These are phyloP conservation scores for Zygogramma bicolorata DNA, from an alignment of 2,888 invertebrate species.

Conservation along the genomic window DNA sequence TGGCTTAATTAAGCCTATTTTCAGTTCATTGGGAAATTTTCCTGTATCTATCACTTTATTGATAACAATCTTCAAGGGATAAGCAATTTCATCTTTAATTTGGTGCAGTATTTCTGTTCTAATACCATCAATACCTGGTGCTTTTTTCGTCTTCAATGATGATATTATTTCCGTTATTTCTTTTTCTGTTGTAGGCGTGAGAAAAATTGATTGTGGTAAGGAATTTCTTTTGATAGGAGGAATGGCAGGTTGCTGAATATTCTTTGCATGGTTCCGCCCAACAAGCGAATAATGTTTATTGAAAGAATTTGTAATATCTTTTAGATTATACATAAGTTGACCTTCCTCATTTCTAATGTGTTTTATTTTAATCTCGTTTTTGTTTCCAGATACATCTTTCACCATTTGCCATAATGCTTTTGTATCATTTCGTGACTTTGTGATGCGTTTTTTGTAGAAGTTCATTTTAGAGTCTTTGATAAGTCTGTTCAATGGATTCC, in stretches of 20 bases:
- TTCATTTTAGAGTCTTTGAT: background rate
- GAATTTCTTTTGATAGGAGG: background rate
- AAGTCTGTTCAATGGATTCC: background rate
- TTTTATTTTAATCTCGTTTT: background rate
- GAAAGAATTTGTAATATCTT: too few species aligned
- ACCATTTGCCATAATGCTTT: constrained; percentile 1
- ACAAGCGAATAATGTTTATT: background rate
- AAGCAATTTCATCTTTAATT: background rate
- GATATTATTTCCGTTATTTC: background rate
- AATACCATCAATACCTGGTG: background rate
- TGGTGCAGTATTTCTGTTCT: background rate
- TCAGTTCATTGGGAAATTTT: background rate
- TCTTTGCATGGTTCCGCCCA: background rate
- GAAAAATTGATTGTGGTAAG: background rate
- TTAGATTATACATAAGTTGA: too few species aligned
- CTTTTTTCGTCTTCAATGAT: background rate
- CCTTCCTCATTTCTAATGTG: too few species aligned
- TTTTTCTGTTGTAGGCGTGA: background rate
- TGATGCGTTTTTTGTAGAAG: background rate
- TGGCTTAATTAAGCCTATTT: background rate
- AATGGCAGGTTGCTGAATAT: background rate
- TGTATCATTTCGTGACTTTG: too few species aligned
- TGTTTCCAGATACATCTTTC: background rate
- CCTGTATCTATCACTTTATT: background rate
- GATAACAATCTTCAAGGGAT: background rate